Evolutionary conservation across 1,140 invertebrate genomes (phyloP), one percentile per base, ranked within the genome.

Genomic region (Lordiphosa stackelbergi): DNA sequence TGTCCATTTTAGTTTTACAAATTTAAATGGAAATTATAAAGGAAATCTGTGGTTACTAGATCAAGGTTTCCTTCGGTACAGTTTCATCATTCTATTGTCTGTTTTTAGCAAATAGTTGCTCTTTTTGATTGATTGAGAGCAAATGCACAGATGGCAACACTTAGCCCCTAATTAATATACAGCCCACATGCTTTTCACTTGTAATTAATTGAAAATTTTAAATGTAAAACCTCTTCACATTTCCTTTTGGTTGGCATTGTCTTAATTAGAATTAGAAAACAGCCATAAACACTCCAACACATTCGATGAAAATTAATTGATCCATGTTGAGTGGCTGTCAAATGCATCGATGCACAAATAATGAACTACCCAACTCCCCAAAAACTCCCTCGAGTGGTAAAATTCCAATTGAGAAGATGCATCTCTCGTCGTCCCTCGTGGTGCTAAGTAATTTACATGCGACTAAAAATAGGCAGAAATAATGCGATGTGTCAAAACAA

Each of bases 401-500:
- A 81, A 81, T 79, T 71, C 77, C 75, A 66, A 81, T 71, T 68
- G 66, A 31, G 36, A 31, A n/a, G 31, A 24, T 16, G 43, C 51
- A 11, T 58, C 19, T 47, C n/a, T 35, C 22, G 22, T 0, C 22
- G 36, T 19, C 16, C 11, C 9, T 16, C 19, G 53, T 9, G 36
- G 69, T 62, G 53, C 63, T 64, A 62, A 81, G 72, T 77, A 75
- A 77, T 73, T 81, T 72, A 69, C 68, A 52, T 36, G 49, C n/a
- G 43, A 5, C 77, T 62, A 66, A 72, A 83, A 81, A 81, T 83
- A 81, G 46, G n/a, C 72, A 37, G 46, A 66, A 83, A 81, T 83
- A 83, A 81, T 81, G 77, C 47, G 71, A 68, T 74, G 75, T 79
- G 75, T 79, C 75, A 81, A 79, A 79, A 79, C 75, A 79, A 65